Conservation (phyloP, 2,888 invertebrate genomes). For the Vanessa cardui region DNA sequence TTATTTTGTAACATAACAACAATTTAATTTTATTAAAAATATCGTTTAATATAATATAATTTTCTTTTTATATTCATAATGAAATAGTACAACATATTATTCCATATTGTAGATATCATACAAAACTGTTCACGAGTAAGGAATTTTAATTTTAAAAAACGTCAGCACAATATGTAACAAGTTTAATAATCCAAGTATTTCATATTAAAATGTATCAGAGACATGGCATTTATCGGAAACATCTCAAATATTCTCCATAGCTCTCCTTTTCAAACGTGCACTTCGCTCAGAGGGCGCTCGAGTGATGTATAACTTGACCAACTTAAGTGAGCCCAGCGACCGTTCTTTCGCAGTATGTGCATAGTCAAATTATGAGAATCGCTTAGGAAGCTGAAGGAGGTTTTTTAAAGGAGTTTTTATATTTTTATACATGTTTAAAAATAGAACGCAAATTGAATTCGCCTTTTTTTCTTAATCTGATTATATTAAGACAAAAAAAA, state of each 20-base stretch:
- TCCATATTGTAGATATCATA: too few species aligned
- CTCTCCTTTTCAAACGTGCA: constrained; percentile 54
- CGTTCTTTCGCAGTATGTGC: constrained; percentile 20
- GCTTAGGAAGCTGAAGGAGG: constrained; percentile 14
- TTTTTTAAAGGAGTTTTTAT: not conserved
- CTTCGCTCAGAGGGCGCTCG: constrained; percentile 52
- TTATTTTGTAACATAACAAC: too few species aligned
- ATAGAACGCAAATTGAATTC: too few species aligned
- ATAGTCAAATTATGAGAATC: constrained; percentile 1
- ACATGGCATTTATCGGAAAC: constrained; percentile 67
- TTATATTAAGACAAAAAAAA: too few species aligned
- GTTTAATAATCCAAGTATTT: constrained; percentile 32
- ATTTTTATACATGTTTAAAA: too few species aligned
- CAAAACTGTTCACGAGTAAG: too few species aligned
- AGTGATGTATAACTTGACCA: constrained; percentile 51
- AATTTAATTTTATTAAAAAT: too few species aligned
- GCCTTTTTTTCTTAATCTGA: too few species aligned
- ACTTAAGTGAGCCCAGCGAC: constrained; percentile 41
- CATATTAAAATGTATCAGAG: constrained; percentile 55
- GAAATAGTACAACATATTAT: too few species aligned
- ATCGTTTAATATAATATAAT: too few species aligned
- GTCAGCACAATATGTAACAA: not conserved
- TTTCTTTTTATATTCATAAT: too few species aligned
- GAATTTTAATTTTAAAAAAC: not conserved
- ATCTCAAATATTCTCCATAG: constrained; percentile 55